A percentile compares a stretch with the other conserved stretches of the same genome.
Conservation (phyloP, 2,113 vertebrate genomes). For the Syngnathoides biaculeatus region DNA sequence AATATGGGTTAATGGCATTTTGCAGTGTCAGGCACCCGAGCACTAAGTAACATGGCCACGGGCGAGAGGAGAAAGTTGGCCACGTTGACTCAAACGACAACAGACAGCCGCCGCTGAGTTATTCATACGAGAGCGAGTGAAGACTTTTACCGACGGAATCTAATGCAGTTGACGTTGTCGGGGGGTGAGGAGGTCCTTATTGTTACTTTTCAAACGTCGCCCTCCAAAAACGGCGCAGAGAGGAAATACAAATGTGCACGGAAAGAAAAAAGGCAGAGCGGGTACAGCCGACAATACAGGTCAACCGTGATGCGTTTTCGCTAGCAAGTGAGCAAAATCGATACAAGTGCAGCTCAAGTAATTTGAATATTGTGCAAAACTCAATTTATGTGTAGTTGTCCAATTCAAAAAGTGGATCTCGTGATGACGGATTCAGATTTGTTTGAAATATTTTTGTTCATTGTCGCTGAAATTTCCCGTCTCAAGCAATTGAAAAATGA, state of each 20-base stretch:
- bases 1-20: constrained; percentile 58
- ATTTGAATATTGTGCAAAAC: background rate
- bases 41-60: constrained; percentile 57
- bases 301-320: constrained; percentile 16
- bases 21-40: constrained; percentile 51
- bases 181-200: background rate
- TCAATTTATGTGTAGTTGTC: too few species aligned
- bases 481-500: too few species aligned
- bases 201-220: constrained; percentile 3
- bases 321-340: constrained; percentile 7
- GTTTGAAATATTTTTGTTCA: too few species aligned
- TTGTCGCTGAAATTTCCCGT: too few species aligned
- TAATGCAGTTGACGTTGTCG: constrained; percentile 25
- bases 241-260: background rate
- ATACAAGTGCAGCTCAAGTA: background rate
- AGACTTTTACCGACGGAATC: constrained; percentile 42
- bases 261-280: constrained; percentile 38
- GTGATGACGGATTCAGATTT: too few species aligned
- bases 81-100: constrained; percentile 57
- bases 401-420: too few species aligned
- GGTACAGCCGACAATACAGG: constrained; percentile 14
- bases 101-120: constrained; percentile 61
- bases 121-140: constrained; percentile 53
- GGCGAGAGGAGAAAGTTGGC: constrained; percentile 57
- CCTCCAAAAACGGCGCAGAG: constrained; percentile 18